A percentile compares a stretch with the other conserved stretches of the same genome.
These are phyloP conservation scores for Ochropleura plecta DNA, from an alignment of 2,888 invertebrate species.

Conservation along the genomic window DNA sequence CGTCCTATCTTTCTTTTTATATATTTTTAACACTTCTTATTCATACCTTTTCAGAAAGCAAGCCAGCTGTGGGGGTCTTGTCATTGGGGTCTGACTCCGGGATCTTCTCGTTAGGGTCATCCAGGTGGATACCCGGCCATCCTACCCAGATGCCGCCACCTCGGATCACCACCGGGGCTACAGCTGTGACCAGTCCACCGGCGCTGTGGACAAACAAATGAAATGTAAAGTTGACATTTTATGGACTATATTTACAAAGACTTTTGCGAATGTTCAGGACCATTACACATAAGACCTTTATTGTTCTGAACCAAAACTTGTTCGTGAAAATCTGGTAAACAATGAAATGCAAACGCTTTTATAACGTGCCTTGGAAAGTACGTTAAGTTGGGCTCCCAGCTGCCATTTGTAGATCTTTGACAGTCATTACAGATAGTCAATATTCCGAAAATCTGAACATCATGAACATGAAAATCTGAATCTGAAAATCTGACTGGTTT, in stretches of 20 bases:
- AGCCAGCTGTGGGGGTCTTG: conserved; percentile 96
- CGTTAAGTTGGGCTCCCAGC: no score
- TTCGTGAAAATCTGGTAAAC: background rate
- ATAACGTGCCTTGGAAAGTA: no score
- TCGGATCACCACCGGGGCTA: conserved; percentile 96
- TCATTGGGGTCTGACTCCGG: conserved; percentile 97
- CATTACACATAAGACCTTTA: background rate
- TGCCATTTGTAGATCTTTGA: no score
- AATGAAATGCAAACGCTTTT: background rate
- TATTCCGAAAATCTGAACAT: no score
- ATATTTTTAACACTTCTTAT: background rate
- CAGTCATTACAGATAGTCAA: no score
- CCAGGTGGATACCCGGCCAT: conserved; percentile 96
- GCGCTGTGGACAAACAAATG: conserved; percentile 90
- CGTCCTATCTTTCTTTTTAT: background rate
- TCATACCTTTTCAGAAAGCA: conserved; percentile 94
- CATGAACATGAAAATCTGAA: no score
- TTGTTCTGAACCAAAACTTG: background rate
- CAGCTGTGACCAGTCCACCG: conserved; percentile 97
- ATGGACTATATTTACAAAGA: background rate
- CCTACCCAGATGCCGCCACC: conserved; percentile 97
- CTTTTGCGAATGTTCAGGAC: background rate
- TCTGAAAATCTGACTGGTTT: no score
- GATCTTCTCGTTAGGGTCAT: conserved; percentile 94
- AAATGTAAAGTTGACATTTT: background rate